Conservation (phyloP, 1,140 invertebrate genomes). For the Drosophila littoralis region DNA sequence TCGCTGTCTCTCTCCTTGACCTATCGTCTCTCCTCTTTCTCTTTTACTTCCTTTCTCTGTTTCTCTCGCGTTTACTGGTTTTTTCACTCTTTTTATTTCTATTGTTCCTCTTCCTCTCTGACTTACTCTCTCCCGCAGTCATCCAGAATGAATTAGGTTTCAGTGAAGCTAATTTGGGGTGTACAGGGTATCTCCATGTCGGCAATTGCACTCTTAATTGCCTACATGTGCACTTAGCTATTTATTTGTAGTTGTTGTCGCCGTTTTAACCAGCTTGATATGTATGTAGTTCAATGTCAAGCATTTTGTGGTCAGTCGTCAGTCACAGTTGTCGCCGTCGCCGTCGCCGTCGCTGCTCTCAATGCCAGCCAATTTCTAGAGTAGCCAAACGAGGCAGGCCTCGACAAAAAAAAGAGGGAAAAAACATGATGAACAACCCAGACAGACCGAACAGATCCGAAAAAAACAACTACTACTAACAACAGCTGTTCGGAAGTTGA, state of each 20-base stretch:
- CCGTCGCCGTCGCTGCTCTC: conserved; percentile 50
- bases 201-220: not conserved
- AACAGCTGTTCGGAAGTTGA: conserved; percentile 68
- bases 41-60: not conserved
- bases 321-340: conserved; percentile 48
- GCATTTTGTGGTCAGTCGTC: conserved; percentile 63
- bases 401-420: conserved; percentile 8
- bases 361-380: conserved; percentile 70
- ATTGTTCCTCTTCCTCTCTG: not conserved
- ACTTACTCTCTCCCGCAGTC: not conserved
- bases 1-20: not conserved
- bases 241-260: conserved; percentile 12
- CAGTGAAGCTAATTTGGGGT: too few relatives aligned
- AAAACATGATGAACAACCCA: conserved; percentile 38
- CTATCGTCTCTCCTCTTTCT: not conserved
- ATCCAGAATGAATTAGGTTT: too few relatives aligned
- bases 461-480: conserved; percentile 37
- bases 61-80: too few relatives aligned
- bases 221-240: conserved; percentile 35
- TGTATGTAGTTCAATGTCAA: conserved; percentile 71
- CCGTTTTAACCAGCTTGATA: conserved; percentile 25
- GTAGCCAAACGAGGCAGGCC: conserved; percentile 63
- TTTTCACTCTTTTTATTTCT: not conserved
- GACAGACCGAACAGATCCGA: conserved; percentile 34
- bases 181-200: not conserved